A percentile compares a stretch with the other conserved stretches of the same genome.
phyloP scores from a whole-genome alignment of 2,113 vertebrate species.

The Psettodes erumei region DNA sequence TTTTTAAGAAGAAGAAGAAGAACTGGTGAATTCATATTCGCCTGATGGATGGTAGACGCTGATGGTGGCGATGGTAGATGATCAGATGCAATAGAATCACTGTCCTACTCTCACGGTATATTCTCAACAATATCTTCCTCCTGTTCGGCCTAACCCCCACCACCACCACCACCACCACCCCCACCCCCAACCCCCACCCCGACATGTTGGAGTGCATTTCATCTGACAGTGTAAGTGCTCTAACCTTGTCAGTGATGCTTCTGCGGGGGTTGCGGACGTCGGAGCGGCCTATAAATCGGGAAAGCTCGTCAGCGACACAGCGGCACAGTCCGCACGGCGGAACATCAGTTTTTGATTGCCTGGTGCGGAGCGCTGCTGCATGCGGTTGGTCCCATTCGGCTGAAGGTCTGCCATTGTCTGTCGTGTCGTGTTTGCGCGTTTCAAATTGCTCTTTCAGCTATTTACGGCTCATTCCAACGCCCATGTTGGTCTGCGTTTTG shows the following conservation, averaged over 20 bases:
- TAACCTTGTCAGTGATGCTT: constrained; percentile 45
- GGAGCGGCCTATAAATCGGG: constrained; percentile 49
- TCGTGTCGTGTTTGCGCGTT: no score
- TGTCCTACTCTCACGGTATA: background rate
- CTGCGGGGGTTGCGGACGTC: constrained; percentile 44
- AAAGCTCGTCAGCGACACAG: constrained; percentile 54
- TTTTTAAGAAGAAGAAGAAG: no score
- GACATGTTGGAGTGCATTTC: constrained; percentile 54
- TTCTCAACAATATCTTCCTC: constrained; percentile 20
- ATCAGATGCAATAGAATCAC: background rate
- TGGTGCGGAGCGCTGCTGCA: constrained; percentile 12
- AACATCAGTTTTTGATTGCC: constrained; percentile 40
- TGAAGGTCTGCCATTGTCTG: no score
- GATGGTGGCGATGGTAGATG: background rate
- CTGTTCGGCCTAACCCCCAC: constrained; percentile 28
- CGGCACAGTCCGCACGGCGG: constrained; percentile 1
- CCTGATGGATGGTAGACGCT: background rate
- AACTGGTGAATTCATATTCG: background rate
- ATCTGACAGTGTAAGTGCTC: constrained; percentile 45
- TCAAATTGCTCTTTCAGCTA: background rate
- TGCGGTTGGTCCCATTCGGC: constrained; percentile 23
- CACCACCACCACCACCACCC: no score
- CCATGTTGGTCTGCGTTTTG: background rate
- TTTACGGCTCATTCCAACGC: background rate
- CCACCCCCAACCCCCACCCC: no score